These are phyloP conservation scores for Phalacrocorax brasilianus DNA, from an alignment of 2,113 vertebrate species.

Conservation along the genomic window DNA sequence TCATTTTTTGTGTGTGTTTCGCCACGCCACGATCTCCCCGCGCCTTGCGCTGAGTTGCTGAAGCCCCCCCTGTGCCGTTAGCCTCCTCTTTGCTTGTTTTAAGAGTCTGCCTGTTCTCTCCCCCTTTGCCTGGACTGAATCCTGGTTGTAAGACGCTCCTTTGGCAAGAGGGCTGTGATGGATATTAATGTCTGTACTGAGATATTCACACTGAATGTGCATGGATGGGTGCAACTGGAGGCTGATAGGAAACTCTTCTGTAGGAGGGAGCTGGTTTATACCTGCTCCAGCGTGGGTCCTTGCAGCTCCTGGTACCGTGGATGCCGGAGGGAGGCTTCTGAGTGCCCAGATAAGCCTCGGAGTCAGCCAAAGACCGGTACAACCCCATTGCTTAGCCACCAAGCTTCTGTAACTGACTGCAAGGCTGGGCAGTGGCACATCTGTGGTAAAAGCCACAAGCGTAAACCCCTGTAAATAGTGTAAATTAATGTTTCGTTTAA, in stretches of 20 bases:
- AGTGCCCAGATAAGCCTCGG: not conserved
- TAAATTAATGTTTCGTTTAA: not conserved
- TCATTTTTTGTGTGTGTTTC: not conserved
- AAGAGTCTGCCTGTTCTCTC: not conserved
- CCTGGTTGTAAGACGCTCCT: accelerated
- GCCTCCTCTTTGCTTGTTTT: not conserved
- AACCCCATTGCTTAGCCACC: not conserved
- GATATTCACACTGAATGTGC: not conserved
- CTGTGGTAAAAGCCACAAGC: accelerated
- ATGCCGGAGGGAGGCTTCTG: not conserved
- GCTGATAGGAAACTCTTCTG: not conserved
- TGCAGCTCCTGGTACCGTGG: not conserved
- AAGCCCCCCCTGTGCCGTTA: not conserved
- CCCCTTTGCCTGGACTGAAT: too few species aligned
- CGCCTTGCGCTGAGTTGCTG: not conserved
- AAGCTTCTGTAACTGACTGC: not conserved
- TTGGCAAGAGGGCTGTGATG: not conserved
- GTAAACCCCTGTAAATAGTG: not conserved
- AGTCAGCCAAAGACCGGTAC: not conserved
- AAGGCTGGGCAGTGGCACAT: not conserved
- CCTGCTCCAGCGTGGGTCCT: not conserved
- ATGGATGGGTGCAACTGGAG: not conserved
- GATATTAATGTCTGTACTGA: not conserved
- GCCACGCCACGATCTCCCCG: accelerated
- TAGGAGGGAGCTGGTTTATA: not conserved